These are phyloP conservation scores for Gerris buenoi DNA, from an alignment of 1,140 invertebrate genomes.

Conservation along the genomic window DNA sequence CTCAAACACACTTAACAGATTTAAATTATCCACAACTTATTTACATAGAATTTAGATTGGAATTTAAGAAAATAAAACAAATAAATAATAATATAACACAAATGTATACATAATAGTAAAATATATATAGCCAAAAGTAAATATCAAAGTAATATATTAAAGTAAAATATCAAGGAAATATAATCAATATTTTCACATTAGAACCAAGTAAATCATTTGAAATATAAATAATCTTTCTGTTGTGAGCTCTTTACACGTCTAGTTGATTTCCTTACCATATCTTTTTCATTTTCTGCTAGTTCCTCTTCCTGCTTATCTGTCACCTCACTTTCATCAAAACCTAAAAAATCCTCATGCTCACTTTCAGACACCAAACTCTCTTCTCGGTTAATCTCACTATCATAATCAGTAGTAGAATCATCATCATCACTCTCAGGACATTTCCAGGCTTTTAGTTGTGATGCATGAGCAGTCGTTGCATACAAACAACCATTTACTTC, in stretches of 20 bases:
- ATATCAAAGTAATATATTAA: background rate
- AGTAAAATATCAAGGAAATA: background rate
- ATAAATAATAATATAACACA: background rate
- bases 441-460: background rate
- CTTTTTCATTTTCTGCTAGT: no score
- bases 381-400: background rate
- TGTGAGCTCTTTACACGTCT: background rate
- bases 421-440: background rate
- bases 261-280: background rate
- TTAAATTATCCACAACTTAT: no score
- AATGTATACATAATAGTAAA: background rate
- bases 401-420: background rate
- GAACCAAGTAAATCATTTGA: background rate
- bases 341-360: background rate
- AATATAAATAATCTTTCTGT: background rate
- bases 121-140: background rate
- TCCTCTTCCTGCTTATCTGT: background rate
- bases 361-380: background rate
- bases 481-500: background rate
- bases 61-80: no score
- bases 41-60: no score
- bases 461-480: background rate
- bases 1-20: no score
- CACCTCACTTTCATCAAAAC: background rate
- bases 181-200: no score